Conservation (phyloP, 2,888 invertebrate species). For the Phyto melanocephala region DNA sequence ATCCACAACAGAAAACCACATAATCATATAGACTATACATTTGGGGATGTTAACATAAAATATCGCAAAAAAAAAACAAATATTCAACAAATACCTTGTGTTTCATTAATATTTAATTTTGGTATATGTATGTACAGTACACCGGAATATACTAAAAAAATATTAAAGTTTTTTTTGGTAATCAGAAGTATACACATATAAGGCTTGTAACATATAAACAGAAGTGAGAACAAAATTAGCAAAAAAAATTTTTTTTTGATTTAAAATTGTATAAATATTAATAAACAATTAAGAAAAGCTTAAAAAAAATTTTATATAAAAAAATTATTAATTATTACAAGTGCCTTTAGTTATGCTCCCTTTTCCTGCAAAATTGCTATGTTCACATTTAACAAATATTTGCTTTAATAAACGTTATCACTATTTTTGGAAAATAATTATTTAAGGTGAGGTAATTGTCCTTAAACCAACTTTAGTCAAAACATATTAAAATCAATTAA, state of each 20-base stretch:
- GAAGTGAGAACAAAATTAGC: not conserved
- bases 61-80: slow-evolving; percentile 2
- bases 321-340: too few relatives aligned
- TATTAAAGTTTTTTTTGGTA: not conserved
- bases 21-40: slow-evolving; percentile 11
- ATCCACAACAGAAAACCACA: slow-evolving; percentile 22
- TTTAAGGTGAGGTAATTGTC: too few relatives aligned
- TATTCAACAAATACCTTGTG: slow-evolving; percentile 50
- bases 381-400: too few relatives aligned
- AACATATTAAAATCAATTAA: too few relatives aligned
- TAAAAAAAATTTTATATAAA: too few relatives aligned
- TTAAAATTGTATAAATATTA: too few relatives aligned
- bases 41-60: not conserved
- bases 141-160: not conserved
- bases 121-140: slow-evolving; percentile 31
- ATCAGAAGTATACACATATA: not conserved
- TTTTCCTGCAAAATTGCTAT: too few relatives aligned
- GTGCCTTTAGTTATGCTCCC: too few relatives aligned
- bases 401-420: too few relatives aligned
- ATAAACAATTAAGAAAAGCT: too few relatives aligned
- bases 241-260: not conserved
- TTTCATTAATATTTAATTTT: slow-evolving; percentile 61
- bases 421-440: too few relatives aligned
- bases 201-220: not conserved
- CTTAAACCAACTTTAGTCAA: too few relatives aligned